Base-by-base conservation (phyloP, 2,888 invertebrate species). In the Pristionchus mayeri region DNA sequence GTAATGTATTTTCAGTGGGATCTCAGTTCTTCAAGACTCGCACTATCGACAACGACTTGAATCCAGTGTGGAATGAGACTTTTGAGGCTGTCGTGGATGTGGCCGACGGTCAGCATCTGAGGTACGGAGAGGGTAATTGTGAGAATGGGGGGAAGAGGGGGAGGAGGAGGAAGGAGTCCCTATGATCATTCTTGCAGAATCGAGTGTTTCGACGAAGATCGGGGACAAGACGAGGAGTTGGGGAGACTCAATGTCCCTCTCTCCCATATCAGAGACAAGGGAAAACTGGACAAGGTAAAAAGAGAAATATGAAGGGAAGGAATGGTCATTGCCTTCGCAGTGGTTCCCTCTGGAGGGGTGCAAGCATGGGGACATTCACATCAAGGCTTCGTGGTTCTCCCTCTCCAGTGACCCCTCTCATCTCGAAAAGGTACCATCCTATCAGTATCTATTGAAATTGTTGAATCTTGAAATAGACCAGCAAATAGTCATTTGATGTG, bases 31-130 rank as follows among this genome's bases (percentile, higher is more conserved):
- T 96, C 94, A 96, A 96, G 93, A 98, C 98, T 0, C 96, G 96
- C 93, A 96, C 96, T 57, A 97, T 98, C 90, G 96, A 97, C 93
- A 97, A 97, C 93, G 96, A 96, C 88, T 95, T 98, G 44, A 96
- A 97, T 94, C 99, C 99, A 7, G 96, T 96, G 90, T 99, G 98
- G 98, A 97, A 98, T 94, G 97, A 95, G 94, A 97, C 96, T 95
- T 98, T 98, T 93, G 98, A 99, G 83, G 93, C 92, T 4, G 92
- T 93, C 7, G 93, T 93, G 16, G 92, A 93, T 86, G 90, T 92
- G 71, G 90, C 91, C 13, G 83, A 83, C 54, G 83, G 83, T 50
- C 67, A 67, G 48, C 83, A 83, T 67, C 27, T 83, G 50, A 67
- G 81, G 81, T 81, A n/a, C 37, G 78, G 78, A 50, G 37, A 63